A percentile compares a stretch with the other conserved stretches of the same genome.
Conservation (phyloP, 2,888 invertebrate species). For the Brenthis ino region DNA sequence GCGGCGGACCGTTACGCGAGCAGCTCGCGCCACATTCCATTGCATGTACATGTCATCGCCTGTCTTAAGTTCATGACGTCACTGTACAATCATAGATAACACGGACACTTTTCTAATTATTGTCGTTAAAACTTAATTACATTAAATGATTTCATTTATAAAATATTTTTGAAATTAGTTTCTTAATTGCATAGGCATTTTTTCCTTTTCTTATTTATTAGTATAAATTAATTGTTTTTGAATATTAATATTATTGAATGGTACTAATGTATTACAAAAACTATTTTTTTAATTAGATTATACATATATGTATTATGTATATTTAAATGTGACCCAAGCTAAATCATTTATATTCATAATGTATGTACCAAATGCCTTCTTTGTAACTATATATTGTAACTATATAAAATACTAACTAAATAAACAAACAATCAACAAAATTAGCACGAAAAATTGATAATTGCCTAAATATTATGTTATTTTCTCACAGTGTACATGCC, state of each 20-base stretch:
- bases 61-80: slow-evolving; percentile 47
- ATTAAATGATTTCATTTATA: not conserved
- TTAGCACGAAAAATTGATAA: slow-evolving; percentile 39
- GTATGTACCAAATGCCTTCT: not conserved
- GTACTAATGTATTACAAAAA: too few species aligned
- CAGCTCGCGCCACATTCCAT: slow-evolving; percentile 46
- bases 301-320: too few species aligned
- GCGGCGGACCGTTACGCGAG: slow-evolving; percentile 59
- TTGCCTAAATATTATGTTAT: slow-evolving; percentile 44
- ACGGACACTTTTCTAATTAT: slow-evolving; percentile 40
- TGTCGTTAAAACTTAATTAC: slow-evolving; percentile 6
- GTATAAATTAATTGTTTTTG: too few species aligned
- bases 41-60: slow-evolving; percentile 54
- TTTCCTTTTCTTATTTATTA: too few species aligned
- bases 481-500: slow-evolving; percentile 54
- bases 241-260: too few species aligned
- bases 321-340: too few species aligned
- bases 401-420: slow-evolving; percentile 24
- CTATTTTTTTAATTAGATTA: too few species aligned
- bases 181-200: too few species aligned
- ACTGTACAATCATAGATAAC: slow-evolving; percentile 43
- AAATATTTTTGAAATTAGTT: too few species aligned
- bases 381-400: not conserved
- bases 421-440: slow-evolving; percentile 38
- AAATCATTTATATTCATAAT: too few species aligned